Conservation (phyloP, 2,113 vertebrate genomes). For the zebrafish (Danio rerio) region GRCz12tu NC_133196.1:44777501-44778000, state of each 20-base stretch:
- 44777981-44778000: background rate
- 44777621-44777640: background rate
- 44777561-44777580: constrained; percentile 15
- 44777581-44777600: background rate
- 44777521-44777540: constrained; percentile 60
- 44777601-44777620: background rate
- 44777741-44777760: constrained; percentile 3
- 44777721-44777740: background rate
- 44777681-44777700: constrained; percentile 26
- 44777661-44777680: background rate
- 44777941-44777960: background rate
- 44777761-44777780: background rate
- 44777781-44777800: background rate
- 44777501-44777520: constrained; percentile 22
- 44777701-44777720: background rate
- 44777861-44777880: constrained; percentile 18
- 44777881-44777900: background rate
- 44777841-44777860: background rate
- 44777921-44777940: background rate
- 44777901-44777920: background rate
- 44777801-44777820: background rate
- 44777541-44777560: constrained; percentile 23
- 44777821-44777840: constrained; percentile 27
- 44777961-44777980: background rate
- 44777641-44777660: background rate